phyloP scores from a whole-genome alignment of 2,888 invertebrate species.

The Sericinus montela region DNA sequence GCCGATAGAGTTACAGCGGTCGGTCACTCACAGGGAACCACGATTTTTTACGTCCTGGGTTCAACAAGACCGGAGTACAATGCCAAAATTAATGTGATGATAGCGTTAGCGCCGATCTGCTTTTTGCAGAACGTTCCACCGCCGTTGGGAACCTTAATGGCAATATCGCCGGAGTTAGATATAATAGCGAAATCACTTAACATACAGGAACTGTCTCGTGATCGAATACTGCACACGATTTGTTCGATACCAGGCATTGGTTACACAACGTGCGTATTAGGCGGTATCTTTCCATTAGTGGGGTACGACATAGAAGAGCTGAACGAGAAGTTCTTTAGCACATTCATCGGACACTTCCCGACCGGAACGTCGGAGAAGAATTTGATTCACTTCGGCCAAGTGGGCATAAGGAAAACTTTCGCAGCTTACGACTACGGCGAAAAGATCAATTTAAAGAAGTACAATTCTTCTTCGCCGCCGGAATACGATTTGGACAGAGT shows the following conservation, averaged over 20 bases:
- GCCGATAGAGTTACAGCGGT: slow-evolving; percentile 6
- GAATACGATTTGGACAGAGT: slow-evolving; percentile 32
- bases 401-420: slow-evolving; percentile 26
- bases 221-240: slow-evolving; percentile 3
- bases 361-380: slow-evolving; percentile 33
- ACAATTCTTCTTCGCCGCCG: slow-evolving; percentile 28
- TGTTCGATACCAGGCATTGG: slow-evolving; percentile 20
- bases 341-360: slow-evolving; percentile 29
- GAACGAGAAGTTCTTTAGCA: slow-evolving; percentile 27
- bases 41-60: slow-evolving; percentile 17
- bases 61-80: slow-evolving; percentile 21
- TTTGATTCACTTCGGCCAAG: slow-evolving; percentile 34
- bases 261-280: slow-evolving; percentile 19
- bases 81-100: slow-evolving; percentile 15
- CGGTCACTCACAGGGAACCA: slow-evolving; percentile 21
- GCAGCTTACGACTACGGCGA: slow-evolving; percentile 30
- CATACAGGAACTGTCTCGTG: slow-evolving; percentile 24
- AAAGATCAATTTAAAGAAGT: slow-evolving; percentile 23
- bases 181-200: slow-evolving; percentile 42
- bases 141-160: slow-evolving; percentile 32
- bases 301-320: slow-evolving; percentile 27
- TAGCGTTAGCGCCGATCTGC: slow-evolving; percentile 76
- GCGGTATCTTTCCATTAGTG: slow-evolving; percentile 11
- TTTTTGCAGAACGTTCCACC: slow-evolving; percentile 51
- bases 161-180: slow-evolving; percentile 36